These are phyloP conservation scores for Catostomus latipinnis DNA, from an alignment of 2,797 vertebrate species.

Conservation along the genomic window DNA sequence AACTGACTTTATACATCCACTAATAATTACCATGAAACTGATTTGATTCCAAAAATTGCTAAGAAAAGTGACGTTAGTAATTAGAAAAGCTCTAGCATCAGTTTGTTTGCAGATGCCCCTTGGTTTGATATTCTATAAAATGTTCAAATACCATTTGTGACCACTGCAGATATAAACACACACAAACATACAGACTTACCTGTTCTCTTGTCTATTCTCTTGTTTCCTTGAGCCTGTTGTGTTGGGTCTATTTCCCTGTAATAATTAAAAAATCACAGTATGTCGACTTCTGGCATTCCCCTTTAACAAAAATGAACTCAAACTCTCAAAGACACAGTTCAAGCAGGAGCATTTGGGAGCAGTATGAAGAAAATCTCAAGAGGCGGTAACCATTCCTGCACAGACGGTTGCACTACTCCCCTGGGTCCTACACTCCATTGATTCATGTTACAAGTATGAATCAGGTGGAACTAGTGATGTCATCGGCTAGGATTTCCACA, in stretches of 20 bases:
- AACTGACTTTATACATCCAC: too few relatives aligned
- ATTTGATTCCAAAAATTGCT: too few relatives aligned
- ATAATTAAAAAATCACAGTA: conserved; percentile 70
- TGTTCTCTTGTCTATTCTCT: conserved; percentile 65
- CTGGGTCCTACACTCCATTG: conserved; percentile 83
- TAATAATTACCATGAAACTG: too few relatives aligned
- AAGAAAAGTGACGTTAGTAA: too few relatives aligned
- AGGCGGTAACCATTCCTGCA: conserved; percentile 80
- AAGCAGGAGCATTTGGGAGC: conserved; percentile 60
- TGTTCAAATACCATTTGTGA: too few relatives aligned
- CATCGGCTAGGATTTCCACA: conserved; percentile 32
- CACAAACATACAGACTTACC: conserved; percentile 66
- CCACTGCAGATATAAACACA: neutral
- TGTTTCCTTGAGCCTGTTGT: conserved; percentile 60
- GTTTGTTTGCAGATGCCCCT: too few relatives aligned
- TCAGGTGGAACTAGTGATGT: conserved; percentile 19
- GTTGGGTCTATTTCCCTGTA: conserved; percentile 70
- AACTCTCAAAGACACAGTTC: conserved; percentile 35
- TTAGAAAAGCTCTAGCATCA: too few relatives aligned
- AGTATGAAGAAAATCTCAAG: conserved; percentile 74
- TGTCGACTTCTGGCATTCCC: conserved; percentile 47
- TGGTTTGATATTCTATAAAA: too few relatives aligned
- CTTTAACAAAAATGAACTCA: conserved; percentile 16
- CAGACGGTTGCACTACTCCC: conserved; percentile 64
- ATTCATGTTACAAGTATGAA: conserved; percentile 44